Base-by-base conservation (phyloP, 2,113 vertebrate species). In the Ascaphus truei region DNA sequence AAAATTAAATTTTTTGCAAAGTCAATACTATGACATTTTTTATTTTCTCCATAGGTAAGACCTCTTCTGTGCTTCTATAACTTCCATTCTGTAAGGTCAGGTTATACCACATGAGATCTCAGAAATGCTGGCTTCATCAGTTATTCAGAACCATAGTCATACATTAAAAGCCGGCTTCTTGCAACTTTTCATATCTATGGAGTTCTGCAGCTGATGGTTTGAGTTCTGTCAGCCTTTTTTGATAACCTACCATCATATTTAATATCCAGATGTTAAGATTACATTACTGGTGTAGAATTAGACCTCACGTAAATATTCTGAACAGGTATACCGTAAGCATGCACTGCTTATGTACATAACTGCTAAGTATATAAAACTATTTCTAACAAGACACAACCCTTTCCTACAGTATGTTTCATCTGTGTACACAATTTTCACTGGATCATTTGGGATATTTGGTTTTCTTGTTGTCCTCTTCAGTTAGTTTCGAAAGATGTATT, bases 101-200 rank as follows among this genome's bases (percentile, higher is more conserved):
- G 27, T 43, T 33, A 55, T 55, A 20, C 52, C 64, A 45, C 51
- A 6, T 5, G 37, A 57, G 52, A 67, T 12, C 37, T 47, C 5
- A 55, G 36, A 67, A 47, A 31, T 30, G 36, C 37, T 45, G n/a
- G 39, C 29, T 43, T 67, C 27, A 45, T 67, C 52, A 57, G 36
- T 47, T 30, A 67, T 57, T 67, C 39, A 13, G n/a, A 30, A 65
- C 29, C 36, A 29, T 26, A 31, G 51, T 25, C 18, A 3, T 43
- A 45, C 37, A 31, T 55, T 25, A 57, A 67, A 67, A 33, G 52
- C 37, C 26, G 33, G 22, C 33, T 15, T 13, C 52, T 67, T 57
- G 52, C 37, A 67, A 57, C 37, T 56, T 18, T 67, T 27, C 20
- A 15, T 45, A 30, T 56, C 39, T 39, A 33, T 43, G 27, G 63